These are phyloP conservation scores for Corythaixoides concolor DNA, from an alignment of 2,113 vertebrate genomes.

Conservation along the genomic window DNA sequence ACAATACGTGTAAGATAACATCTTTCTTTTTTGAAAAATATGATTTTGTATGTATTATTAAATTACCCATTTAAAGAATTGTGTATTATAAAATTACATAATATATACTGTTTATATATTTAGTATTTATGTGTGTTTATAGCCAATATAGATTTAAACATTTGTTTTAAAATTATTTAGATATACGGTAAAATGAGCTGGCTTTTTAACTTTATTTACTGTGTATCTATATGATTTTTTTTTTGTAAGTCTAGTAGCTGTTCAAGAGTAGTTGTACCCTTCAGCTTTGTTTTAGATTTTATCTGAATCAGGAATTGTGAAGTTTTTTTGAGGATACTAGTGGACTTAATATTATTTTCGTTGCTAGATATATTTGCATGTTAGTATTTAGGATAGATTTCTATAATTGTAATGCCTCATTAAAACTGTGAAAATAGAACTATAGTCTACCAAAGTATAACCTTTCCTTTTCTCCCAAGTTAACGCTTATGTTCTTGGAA, in stretches of 20 bases:
- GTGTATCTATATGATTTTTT: not conserved
- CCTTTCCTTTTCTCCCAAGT: not conserved
- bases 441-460: not conserved
- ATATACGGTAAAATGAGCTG: not conserved
- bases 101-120: not conserved
- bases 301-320: not conserved
- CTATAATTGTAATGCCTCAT: not conserved
- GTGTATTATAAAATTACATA: not conserved
- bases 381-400: not conserved
- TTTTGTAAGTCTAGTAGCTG: not conserved
- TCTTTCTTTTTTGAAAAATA: not conserved
- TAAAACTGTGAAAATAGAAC: not conserved
- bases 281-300: not conserved
- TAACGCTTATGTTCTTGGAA: not conserved
- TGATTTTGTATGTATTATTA: not conserved
- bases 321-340: not conserved
- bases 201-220: not conserved
- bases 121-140: not conserved
- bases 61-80: not conserved
- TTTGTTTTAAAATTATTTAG: not conserved
- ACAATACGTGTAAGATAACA: constrained; percentile 85
- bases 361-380: not conserved
- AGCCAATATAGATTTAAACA: not conserved
- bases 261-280: not conserved
- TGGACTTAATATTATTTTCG: not conserved